A percentile compares a stretch with the other conserved stretches of the same genome.
These are phyloP conservation scores for Agrotis exclamationis DNA, from an alignment of 2,888 invertebrate genomes.

Conservation along the genomic window DNA sequence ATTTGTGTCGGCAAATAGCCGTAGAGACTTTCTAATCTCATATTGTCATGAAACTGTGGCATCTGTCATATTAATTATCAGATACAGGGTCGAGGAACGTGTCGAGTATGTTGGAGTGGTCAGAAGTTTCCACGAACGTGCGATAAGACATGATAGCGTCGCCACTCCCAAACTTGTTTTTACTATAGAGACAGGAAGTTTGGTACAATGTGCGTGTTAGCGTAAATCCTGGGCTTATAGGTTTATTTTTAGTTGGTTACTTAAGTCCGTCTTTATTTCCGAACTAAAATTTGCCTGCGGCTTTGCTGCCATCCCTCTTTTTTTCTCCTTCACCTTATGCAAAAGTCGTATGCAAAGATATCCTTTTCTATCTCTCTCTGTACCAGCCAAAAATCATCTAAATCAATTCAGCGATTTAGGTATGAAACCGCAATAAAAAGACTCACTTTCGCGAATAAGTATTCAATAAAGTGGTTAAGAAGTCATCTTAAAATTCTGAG, in stretches of 20 bases:
- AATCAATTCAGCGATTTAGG: too few species aligned
- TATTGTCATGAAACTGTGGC: constrained; percentile 54
- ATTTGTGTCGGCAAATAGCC: constrained; percentile 24
- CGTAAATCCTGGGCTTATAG: constrained; percentile 46
- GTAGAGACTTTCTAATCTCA: constrained; percentile 54
- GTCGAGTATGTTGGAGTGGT: constrained; percentile 70
- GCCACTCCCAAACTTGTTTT: constrained; percentile 75
- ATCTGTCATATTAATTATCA: constrained; percentile 68
- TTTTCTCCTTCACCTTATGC: too few species aligned
- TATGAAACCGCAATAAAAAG: too few species aligned
- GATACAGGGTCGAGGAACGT: constrained; percentile 63
- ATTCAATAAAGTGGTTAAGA: neutral
- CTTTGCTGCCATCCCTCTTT: too few species aligned
- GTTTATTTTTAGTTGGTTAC: neutral
- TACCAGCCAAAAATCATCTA: too few species aligned
- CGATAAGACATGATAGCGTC: constrained; percentile 76
- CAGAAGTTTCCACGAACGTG: constrained; percentile 83
- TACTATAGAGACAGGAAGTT: constrained; percentile 66
- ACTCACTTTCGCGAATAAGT: too few species aligned
- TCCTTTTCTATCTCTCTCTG: too few species aligned
- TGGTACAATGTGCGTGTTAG: constrained; percentile 46
- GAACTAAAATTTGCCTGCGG: neutral
- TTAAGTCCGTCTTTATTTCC: constrained; percentile 2
- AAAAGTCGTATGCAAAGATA: too few species aligned
- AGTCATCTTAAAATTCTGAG: neutral